Percentiles rank a stretch among this genome's conserved stretches.
Conservation (phyloP, 2,888 invertebrate species). For the Pseudococcus longispinus region DNA sequence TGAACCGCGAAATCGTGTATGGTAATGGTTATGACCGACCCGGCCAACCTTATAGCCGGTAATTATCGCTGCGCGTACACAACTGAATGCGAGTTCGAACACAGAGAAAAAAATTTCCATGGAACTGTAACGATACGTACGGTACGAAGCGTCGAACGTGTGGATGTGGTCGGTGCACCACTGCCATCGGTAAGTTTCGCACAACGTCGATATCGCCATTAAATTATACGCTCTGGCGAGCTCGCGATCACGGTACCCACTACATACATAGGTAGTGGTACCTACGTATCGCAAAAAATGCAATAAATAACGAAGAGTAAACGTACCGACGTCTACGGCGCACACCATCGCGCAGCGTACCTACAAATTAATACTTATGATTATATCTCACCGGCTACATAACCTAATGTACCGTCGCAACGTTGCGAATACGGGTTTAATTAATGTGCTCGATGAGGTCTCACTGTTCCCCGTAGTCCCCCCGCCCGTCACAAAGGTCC, state of each 20-base stretch:
- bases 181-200: neutral
- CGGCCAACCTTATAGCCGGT: neutral
- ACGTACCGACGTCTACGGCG: neutral
- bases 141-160: neutral
- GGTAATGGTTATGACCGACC: neutral
- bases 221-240: neutral
- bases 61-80: neutral
- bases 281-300: neutral
- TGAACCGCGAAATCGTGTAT: constrained; percentile 7
- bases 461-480: neutral
- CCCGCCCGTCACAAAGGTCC: neutral
- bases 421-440: neutral
- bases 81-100: no score
- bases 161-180: neutral
- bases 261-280: no score
- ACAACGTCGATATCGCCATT: neutral
- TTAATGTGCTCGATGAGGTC: neutral
- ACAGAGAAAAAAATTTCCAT: neutral
- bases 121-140: neutral
- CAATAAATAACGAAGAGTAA: neutral
- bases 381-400: neutral
- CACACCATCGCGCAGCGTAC: neutral
- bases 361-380: neutral
- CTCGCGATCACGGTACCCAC: neutral
- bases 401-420: neutral